Base-by-base conservation (phyloP, 2,113 vertebrate genomes). In the Pao palembangensis region DNA sequence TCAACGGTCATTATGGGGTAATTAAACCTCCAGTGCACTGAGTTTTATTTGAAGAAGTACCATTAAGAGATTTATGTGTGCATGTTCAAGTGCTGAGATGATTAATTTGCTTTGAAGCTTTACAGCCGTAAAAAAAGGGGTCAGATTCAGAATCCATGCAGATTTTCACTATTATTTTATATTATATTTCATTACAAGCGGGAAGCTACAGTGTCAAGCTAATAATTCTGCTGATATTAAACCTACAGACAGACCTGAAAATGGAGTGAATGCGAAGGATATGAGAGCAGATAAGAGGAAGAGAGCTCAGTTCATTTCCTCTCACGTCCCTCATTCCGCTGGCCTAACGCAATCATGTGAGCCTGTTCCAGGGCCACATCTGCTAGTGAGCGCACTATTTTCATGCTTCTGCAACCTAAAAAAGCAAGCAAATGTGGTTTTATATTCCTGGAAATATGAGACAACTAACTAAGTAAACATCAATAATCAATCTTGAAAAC, bases 231-330 rank as follows among this genome's bases (percentile, higher is more conserved):
- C 71, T 69, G 64, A 71, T 41, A 38, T 38, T 38, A 38, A 38
- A 38, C 8, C 34, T 12, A 11, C 34, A 38, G 8, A 34, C 31
- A 34, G 34, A 38, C 34, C 34, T 38, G 34, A 12, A 38, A 48
- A 60, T 57, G 5, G 34, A 60, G 42, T 47, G 50, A 61, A 57
- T 56, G 19, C 11, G 34, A 12, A 38, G 34, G 6, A 38, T 58
- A 67, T 67, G 73, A 74, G 75, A 72, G 58, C 19, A 67, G 20
- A 80, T 77, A 76, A 75, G 67, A 72, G 65, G 72, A 81, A 86
- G 58, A 46, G 54, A 57, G 54, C 18, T 18, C 19, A 59, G 47
- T 51, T 63, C 61, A 81, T 69, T 78, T 80, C 78, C 69, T 71
- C 61, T 61, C 58, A 72, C 62, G 44, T 79, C 14, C 51, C 49